Percentiles rank a stretch among this genome's conserved stretches.
Evolutionary conservation across 2,797 vertebrate genomes (phyloP).

Genomic region (Eulemur rubriventer): DNA sequence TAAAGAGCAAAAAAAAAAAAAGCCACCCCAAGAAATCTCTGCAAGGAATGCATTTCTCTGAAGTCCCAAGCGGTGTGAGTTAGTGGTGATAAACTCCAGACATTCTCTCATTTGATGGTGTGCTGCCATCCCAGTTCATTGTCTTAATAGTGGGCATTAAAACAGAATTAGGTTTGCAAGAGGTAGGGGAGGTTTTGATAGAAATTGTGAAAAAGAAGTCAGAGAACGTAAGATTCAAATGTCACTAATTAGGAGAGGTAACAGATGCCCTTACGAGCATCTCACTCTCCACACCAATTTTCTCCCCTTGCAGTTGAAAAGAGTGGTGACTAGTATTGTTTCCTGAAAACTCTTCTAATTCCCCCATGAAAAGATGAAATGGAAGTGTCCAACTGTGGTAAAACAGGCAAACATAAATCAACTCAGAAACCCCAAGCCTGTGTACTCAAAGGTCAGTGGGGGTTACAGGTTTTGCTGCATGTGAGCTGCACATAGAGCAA

Average conservation of each 20-base stretch:
- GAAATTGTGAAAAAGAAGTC: slow-evolving; percentile 77
- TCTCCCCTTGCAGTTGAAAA: slow-evolving; percentile 82
- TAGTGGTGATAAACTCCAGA: slow-evolving; percentile 97
- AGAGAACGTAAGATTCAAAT: slow-evolving; percentile 79
- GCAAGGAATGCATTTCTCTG: slow-evolving; percentile 91
- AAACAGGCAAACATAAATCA: slow-evolving; percentile 98
- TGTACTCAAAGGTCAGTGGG: slow-evolving; percentile 90
- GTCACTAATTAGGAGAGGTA: slow-evolving; percentile 81
- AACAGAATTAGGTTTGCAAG: slow-evolving; percentile 87
- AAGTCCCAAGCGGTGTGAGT: slow-evolving; percentile 90
- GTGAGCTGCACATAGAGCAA: slow-evolving; percentile 67
- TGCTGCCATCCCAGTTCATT: slow-evolving; percentile 93
- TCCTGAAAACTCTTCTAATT: slow-evolving; percentile 91
- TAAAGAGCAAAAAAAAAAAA: slow-evolving; percentile 78
- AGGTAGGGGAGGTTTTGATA: slow-evolving; percentile 85
- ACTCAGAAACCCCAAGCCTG: slow-evolving; percentile 91
- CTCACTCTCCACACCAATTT: slow-evolving; percentile 59
- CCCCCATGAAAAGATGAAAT: slow-evolving; percentile 94
- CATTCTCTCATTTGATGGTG: slow-evolving; percentile 96
- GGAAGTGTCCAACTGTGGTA: slow-evolving; percentile 93
- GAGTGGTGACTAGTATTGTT: slow-evolving; percentile 89
- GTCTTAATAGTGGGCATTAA: slow-evolving; percentile 90
- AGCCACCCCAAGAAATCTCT: slow-evolving; percentile 87
- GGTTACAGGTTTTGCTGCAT: slow-evolving; percentile 89
- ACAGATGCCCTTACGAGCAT: slow-evolving; percentile 82